Base-by-base conservation (phyloP, 2,113 vertebrate genomes). In the Corydoras maculifer region DNA sequence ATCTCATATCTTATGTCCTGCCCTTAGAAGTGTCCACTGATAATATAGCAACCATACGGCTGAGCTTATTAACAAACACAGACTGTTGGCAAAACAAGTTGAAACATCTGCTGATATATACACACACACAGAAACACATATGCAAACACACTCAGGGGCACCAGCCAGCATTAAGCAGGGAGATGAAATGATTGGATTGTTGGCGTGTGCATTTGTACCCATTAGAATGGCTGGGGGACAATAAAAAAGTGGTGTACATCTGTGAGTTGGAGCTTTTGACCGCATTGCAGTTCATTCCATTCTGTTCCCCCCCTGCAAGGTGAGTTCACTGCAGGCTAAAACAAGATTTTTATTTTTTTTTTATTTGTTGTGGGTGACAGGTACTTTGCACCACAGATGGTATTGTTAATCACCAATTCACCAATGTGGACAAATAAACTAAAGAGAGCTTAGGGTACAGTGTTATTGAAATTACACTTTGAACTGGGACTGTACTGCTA, bases 21-120 rank as follows among this genome's bases (percentile, higher is more conserved):
- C 43, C 72, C 65, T 74, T 74, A 58, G 55, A 68, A 61, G 57
- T 48, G 58, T 57, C 64, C 58, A 3, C 65, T 68, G 65, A 62
- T 54, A 49, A 62, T 35, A 48, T 30, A 9, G 30, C 31, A 30
- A 57, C 50, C 72, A 68, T 68, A 62, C 18, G 63, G 58, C 31
- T 55, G 12, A 10, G 58, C 65, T 74, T 74, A 74, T 74, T 74
- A 74, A 74, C 72, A 74, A 74, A 74, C 66, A 62, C 65, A 57
- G 72, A 55, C 50, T 62, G 72, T 62, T 74, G 72, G 72, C 72
- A 74, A 62, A 68, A 62, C 65, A 74, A 43, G 58, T 62, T 61
- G 55, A 31, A 74, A 68, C 72, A 74, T 57, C 72, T 74, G 72
- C 51, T 74, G 60, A 54, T 11, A 32, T 11, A 61, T 12, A 35